phyloP scores from a whole-genome alignment of 2,113 vertebrate genomes.

The Oceanodroma tethys region DNA sequence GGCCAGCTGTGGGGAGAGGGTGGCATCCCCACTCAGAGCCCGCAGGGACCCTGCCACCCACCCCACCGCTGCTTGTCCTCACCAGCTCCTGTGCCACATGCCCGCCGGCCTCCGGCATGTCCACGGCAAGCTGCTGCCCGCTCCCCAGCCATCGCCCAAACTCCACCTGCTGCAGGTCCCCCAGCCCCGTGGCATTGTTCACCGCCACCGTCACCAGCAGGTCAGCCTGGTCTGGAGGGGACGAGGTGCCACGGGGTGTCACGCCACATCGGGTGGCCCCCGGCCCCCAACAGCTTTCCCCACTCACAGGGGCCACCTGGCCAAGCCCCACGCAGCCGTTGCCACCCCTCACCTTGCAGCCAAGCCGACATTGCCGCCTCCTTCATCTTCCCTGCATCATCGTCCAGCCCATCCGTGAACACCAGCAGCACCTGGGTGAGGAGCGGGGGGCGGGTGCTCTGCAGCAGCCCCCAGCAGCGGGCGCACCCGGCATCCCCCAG shows the following conservation, averaged over 20 bases:
- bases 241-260: background rate
- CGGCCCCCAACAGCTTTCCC: background rate
- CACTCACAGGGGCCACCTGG: background rate
- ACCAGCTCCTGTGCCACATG: background rate
- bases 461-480: background rate
- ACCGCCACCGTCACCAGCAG: background rate
- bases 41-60: accelerated
- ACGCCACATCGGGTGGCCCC: background rate
- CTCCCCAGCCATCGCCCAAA: background rate
- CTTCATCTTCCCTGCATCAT: background rate
- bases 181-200: background rate
- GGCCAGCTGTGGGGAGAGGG: background rate
- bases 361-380: background rate
- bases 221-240: background rate
- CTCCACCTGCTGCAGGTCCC: background rate
- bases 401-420: background rate
- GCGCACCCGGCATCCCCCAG: background rate
- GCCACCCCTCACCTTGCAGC: background rate
- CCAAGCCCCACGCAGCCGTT: too few species aligned
- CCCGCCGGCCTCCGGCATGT: background rate
- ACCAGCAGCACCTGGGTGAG: background rate
- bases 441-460: accelerated
- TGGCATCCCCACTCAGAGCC: background rate
- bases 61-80: background rate
- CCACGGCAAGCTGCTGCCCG: background rate